These are phyloP conservation scores for Embidobia sp. DNA, from an alignment of 2,888 invertebrate genomes.

Conservation along the genomic window DNA sequence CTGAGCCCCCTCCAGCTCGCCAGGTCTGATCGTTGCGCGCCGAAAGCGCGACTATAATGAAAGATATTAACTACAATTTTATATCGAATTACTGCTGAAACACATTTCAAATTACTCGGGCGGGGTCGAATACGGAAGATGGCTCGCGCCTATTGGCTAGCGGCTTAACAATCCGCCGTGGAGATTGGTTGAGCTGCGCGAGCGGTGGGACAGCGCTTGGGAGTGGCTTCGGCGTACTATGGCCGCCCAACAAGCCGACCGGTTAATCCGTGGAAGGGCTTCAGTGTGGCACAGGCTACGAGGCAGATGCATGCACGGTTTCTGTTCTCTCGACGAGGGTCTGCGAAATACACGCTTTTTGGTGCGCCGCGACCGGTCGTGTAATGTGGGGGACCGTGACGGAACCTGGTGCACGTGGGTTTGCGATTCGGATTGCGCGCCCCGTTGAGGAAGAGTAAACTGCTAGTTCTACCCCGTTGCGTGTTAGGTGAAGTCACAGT, in stretches of 20 bases:
- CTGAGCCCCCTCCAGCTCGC: slow-evolving; percentile 33
- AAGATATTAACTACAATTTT: slow-evolving; percentile 82
- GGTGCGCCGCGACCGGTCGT: slow-evolving; percentile 16
- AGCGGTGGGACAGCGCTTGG: slow-evolving; percentile 70
- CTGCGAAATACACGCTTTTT: slow-evolving; percentile 12
- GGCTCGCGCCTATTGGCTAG: slow-evolving; percentile 48
- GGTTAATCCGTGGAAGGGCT: slow-evolving; percentile 52
- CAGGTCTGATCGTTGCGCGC: slow-evolving; percentile 60
- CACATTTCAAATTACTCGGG: slow-evolving; percentile 81
- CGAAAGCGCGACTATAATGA: slow-evolving; percentile 78
- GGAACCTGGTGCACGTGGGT: no score
- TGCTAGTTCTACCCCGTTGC: no score
- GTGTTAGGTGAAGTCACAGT: no score
- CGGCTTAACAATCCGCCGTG: slow-evolving; percentile 58
- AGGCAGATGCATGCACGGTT: slow-evolving; percentile 72
- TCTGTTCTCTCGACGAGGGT: slow-evolving; percentile 46
- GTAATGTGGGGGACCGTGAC: no score
- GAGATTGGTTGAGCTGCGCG: slow-evolving; percentile 67
- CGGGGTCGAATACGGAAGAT: slow-evolving; percentile 69
- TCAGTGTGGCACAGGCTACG: slow-evolving; percentile 76
- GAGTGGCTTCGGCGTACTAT: slow-evolving; percentile 76
- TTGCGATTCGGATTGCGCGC: no score
- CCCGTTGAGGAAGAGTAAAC: no score
- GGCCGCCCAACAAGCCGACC: slow-evolving; percentile 76
- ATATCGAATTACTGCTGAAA: slow-evolving; percentile 81